These are phyloP conservation scores for Luehdorfia chinensis DNA, from an alignment of 1,140 invertebrate genomes.

Conservation along the genomic window DNA sequence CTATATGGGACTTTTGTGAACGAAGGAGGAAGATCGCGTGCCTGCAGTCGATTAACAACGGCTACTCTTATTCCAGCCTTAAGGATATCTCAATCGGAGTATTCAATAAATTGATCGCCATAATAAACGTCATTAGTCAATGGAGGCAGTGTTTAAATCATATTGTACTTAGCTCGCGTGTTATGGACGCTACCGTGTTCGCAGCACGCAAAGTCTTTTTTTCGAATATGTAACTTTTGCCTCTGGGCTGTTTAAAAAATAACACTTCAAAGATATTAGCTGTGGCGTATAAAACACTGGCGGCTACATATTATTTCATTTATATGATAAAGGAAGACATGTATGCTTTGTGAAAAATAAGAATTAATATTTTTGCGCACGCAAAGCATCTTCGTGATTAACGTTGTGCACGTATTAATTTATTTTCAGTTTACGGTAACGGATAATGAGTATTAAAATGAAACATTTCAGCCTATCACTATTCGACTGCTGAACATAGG, in stretches of 20 bases:
- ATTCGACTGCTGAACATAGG: no score
- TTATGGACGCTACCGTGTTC: constrained; percentile 59
- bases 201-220: constrained; percentile 55
- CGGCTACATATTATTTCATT: constrained; percentile 12
- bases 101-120: constrained; percentile 67
- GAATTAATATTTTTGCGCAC: constrained; percentile 6
- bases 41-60: constrained; percentile 55
- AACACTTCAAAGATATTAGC: constrained; percentile 30
- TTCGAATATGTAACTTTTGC: constrained; percentile 28
- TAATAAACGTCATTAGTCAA: constrained; percentile 70
- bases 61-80: constrained; percentile 51
- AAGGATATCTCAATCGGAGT: constrained; percentile 62
- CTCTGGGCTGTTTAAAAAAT: constrained; percentile 35
- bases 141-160: constrained; percentile 43
- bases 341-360: constrained; percentile 8
- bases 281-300: constrained; percentile 28
- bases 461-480: no score
- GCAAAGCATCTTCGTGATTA: not conserved
- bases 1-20: no score
- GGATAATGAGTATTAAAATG: no score
- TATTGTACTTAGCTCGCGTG: constrained; percentile 49
- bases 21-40: constrained; percentile 56
- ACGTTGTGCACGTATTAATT: not conserved
- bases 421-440: not conserved
- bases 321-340: constrained; percentile 13